Evolutionary conservation across 2,797 vertebrate species (phyloP).

Genomic region (Parotocinclus haroldoi): DNA sequence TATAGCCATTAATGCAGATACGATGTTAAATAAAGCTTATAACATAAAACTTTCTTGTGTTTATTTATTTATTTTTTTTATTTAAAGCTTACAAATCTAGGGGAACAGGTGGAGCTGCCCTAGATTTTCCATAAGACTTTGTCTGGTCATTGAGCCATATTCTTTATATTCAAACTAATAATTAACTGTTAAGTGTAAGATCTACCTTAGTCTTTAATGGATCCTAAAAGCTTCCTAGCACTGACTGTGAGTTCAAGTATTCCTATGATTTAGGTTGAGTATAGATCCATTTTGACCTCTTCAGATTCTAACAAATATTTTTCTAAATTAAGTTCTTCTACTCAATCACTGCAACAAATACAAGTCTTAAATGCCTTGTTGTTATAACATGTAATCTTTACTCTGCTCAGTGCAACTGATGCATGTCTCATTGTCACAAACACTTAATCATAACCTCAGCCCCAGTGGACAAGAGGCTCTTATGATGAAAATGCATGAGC

Average conservation of each 20-base stretch:
- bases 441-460: slow-evolving; percentile 16
- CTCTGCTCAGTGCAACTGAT: slow-evolving; percentile 4
- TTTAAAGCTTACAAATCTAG: too few relatives aligned
- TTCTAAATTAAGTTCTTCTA: slow-evolving; percentile 15
- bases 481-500: slow-evolving; percentile 71
- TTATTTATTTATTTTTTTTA: too few relatives aligned
- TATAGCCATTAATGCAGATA: too few relatives aligned
- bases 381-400: slow-evolving; percentile 22
- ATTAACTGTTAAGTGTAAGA: too few relatives aligned
- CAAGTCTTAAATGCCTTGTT: slow-evolving; percentile 19
- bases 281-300: slow-evolving; percentile 30
- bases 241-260: too few relatives aligned
- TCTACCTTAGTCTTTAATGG: too few relatives aligned
- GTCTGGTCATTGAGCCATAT: too few relatives aligned
- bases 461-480: slow-evolving; percentile 26
- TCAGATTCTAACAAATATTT: slow-evolving; percentile 3
- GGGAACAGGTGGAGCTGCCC: too few relatives aligned
- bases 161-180: too few relatives aligned
- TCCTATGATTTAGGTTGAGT: neutral
- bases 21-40: neutral
- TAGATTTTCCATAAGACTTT: too few relatives aligned
- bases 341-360: slow-evolving; percentile 22
- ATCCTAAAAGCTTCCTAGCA: slow-evolving; percentile 1
- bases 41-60: too few relatives aligned
- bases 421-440: slow-evolving; percentile 35